Evolutionary conservation across 2,888 invertebrate genomes (phyloP).

Genomic region (Chirona hameri): DNA sequence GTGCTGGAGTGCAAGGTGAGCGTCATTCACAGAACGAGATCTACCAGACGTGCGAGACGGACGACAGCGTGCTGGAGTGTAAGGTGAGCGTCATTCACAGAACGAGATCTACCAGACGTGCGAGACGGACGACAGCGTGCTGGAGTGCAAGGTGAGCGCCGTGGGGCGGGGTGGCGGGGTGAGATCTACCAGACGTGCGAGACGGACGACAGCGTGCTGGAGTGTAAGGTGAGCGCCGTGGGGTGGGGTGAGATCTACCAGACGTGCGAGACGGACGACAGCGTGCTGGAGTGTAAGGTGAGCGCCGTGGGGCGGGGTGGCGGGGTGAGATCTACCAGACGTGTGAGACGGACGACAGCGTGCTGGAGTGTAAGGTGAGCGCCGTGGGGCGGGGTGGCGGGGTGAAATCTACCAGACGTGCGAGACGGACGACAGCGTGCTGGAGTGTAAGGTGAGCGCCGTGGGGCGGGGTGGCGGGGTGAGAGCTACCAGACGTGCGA

Average conservation of each 20-base stretch:
- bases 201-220: constrained; percentile 85
- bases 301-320: too few relatives aligned
- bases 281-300: constrained; percentile 82
- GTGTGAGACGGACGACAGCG: constrained; percentile 89
- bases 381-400: too few relatives aligned
- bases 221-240: constrained; percentile 81
- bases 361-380: too few relatives aligned
- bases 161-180: too few relatives aligned
- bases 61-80: constrained; percentile 87
- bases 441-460: too few relatives aligned
- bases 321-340: constrained; percentile 93
- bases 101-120: constrained; percentile 96
- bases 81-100: too few relatives aligned
- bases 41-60: constrained; percentile 91
- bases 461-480: too few relatives aligned
- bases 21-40: too few relatives aligned
- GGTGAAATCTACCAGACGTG: constrained; percentile 96
- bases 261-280: constrained; percentile 92
- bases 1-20: too few relatives aligned
- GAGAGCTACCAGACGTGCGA: constrained; percentile 96
- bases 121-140: constrained; percentile 86
- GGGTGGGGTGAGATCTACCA: constrained; percentile 93
- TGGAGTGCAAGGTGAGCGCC: too few relatives aligned
- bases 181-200: constrained; percentile 96
- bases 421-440: constrained; percentile 86